Percentiles rank a stretch among this genome's conserved stretches.
These are phyloP conservation scores for Rhaphigaster nebulosa DNA, from an alignment of 2,888 invertebrate genomes.

Conservation along the genomic window DNA sequence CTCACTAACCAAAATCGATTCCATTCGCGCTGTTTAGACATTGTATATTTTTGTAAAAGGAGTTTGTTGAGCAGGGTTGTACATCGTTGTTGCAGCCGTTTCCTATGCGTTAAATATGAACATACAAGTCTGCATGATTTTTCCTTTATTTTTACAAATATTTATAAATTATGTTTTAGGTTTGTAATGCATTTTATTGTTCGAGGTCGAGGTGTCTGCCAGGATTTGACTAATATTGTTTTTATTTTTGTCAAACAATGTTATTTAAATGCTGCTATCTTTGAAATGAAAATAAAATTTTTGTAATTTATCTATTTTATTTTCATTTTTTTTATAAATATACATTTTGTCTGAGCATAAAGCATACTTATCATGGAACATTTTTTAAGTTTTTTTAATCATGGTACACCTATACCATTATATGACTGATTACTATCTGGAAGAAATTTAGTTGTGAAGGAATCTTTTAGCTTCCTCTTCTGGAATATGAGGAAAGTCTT, in stretches of 20 bases:
- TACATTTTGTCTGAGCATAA: neutral
- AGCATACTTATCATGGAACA: neutral
- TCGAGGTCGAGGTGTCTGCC: neutral
- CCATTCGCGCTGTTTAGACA: neutral
- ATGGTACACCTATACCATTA: neutral
- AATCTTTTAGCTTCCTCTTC: neutral
- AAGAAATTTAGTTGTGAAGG: neutral
- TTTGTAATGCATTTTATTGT: neutral
- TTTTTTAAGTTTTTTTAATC: neutral
- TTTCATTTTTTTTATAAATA: neutral
- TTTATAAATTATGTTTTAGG: neutral
- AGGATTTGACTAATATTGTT: neutral
- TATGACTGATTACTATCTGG: neutral
- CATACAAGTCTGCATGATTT: neutral
- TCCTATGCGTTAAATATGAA: neutral
- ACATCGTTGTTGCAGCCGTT: conserved; percentile 21
- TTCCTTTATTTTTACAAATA: conserved; percentile 7
- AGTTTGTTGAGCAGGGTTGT: conserved; percentile 11
- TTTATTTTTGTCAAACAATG: neutral
- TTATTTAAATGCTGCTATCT: conserved; percentile 2
- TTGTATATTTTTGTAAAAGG: conserved; percentile 48
- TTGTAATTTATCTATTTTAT: neutral
- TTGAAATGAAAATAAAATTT: neutral
- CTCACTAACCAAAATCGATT: conserved; percentile 38
- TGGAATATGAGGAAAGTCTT: neutral